Base-by-base conservation (phyloP, 1,140 invertebrate species). In the Chymomyza costata region DNA sequence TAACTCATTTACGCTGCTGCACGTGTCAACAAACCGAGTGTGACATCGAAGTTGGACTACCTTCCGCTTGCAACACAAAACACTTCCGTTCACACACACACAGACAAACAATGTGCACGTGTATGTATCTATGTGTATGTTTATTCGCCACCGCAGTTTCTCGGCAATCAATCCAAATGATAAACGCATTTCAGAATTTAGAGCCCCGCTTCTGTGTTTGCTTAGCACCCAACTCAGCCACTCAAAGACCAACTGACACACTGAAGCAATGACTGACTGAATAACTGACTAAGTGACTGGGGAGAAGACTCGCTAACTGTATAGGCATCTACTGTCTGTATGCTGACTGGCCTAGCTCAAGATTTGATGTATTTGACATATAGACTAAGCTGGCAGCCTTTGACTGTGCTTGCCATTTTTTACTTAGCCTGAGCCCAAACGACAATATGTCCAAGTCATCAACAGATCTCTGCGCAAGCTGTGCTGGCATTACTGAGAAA, bases 291-390 rank as follows among this genome's bases (percentile, higher is more conserved):
- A n/a, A n/a, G n/a, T n/a, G n/a, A n/a, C n/a, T n/a, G n/a, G n/a
- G n/a, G n/a, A n/a, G n/a, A n/a, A n/a, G n/a, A n/a, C n/a, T n/a
- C n/a, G n/a, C n/a, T n/a, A n/a, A n/a, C n/a, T n/a, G n/a, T n/a
- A n/a, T n/a, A n/a, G n/a, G n/a, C n/a, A n/a, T n/a, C n/a, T n/a
- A n/a, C n/a, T n/a, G 34, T 14, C 8, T 57, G 60, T 65, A 65
- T 65, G 45, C 51, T 45, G n/a, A n/a, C n/a, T n/a, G 59, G 46
- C 35, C 47, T 21, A 11, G 32, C 53, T 41, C 15, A 31, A 51
- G 56, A 61, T 76, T 70, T 76, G 65, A 76, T 76, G 70, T 76
- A 74, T 76, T 76, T 76, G 71, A 78, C 62, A 66, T 56, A 66
- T 76, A 76, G 65, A 76, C 70, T 69, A 32, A 45, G 37, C 38